Evolutionary conservation across 2,113 vertebrate genomes (phyloP), one percentile per base, ranked within the genome.

Genomic region (Pelodiscus sinensis): DNA sequence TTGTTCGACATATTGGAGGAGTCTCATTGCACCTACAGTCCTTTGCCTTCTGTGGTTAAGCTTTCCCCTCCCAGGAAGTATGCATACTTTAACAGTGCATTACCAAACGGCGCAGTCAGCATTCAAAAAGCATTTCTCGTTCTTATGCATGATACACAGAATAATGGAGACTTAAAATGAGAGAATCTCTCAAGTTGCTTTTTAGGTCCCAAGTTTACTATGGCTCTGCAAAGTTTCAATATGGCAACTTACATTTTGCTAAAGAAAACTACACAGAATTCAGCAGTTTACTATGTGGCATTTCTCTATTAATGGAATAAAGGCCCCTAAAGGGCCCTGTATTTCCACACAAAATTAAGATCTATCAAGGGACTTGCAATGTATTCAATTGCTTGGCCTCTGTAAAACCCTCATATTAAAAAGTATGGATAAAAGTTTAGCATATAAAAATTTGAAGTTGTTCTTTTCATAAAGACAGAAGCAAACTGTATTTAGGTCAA

Each of bases 61-160:
- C 0, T 78, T 35, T 79, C 94, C 83, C 71, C 52, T 65, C 82
- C 81, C 24, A 92, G n/a, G 55, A 90, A 87, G 38, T 55, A 84
- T 24, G 44, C 91, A 15, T 77, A 27, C 22, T 25, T 29, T 35
- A 92, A 87, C 91, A 90, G 85, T 85, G 52, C 80, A 87, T 56
- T 65, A 55, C 52, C 50, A 87, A 51, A 84, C 88, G 85, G 71
- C 84, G 80, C 80, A 58, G 58, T 90, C 89, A 95, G 86, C 89
- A 77, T 58, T 35, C 0, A 0, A 91, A 75, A 78, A 91, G 21
- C 52, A 85, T 81, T 94, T 88, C 82, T 94, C 84, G 94, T 91
- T 91, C 78, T 94, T 73, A 81, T 65, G 88, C 77, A 55, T 80
- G 87, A 80, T 65, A n/a, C 3, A 0, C 10, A 5, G 16, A n/a